Evolutionary conservation across 2,113 vertebrate genomes (phyloP).

Genomic region (Gobiocypris rarus): DNA sequence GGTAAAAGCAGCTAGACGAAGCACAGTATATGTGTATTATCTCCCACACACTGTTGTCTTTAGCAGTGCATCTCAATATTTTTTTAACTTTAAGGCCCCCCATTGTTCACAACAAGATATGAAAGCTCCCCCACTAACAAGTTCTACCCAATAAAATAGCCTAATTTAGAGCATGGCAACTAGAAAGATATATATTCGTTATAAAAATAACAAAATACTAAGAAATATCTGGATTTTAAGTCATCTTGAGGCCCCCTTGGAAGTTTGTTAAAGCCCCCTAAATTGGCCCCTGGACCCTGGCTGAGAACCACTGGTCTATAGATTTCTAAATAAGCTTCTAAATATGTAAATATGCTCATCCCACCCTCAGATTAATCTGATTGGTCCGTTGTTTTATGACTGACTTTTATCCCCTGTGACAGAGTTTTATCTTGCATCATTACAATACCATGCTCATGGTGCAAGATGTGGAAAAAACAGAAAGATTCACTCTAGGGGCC

Average conservation of each 20-base stretch:
- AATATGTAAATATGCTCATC: constrained; percentile 6
- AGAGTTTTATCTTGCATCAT: neutral
- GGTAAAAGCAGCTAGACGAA: neutral
- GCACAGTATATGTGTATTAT: neutral
- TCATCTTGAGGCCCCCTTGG: no score
- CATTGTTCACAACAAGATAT: no score
- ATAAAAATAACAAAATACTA: no score
- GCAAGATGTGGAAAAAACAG: neutral
- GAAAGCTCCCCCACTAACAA: no score
- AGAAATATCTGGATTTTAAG: no score
- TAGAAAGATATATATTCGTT: no score
- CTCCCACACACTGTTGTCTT: neutral
- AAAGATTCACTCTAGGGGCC: neutral
- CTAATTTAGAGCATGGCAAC: no score
- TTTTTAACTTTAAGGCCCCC: no score
- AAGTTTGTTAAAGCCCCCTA: no score
- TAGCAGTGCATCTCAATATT: no score
- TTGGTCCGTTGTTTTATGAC: neutral
- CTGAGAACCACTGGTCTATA: neutral
- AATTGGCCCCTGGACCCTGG: no score
- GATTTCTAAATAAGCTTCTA: neutral
- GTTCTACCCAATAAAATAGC: no score
- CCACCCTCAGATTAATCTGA: neutral
- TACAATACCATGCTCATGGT: neutral
- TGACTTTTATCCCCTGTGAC: neutral